Percentiles rank a stretch among this genome's conserved stretches.
Evolutionary conservation across 2,888 invertebrate genomes (phyloP).

Genomic region (Liposcelis brunnea): DNA sequence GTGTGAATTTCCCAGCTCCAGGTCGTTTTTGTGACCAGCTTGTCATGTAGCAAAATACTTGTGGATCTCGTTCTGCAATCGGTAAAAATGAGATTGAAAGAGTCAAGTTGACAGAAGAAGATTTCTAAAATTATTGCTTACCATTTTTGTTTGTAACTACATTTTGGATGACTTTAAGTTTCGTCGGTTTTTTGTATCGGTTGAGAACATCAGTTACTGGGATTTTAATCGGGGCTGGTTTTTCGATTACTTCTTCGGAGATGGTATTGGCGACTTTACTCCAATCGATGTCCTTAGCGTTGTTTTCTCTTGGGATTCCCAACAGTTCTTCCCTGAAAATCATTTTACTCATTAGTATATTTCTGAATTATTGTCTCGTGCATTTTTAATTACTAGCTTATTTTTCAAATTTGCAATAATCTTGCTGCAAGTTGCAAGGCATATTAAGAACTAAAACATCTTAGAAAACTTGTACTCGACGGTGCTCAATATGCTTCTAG

Average conservation of each 20-base stretch:
- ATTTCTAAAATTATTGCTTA: neutral
- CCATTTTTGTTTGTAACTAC: conserved; percentile 3
- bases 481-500: no score
- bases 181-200: conserved; percentile 40
- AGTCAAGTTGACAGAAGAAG: neutral
- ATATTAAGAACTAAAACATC: neutral
- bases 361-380: no score
- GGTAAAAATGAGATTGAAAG: conserved; percentile 13
- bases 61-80: conserved; percentile 61
- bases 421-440: neutral
- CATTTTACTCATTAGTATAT: no score
- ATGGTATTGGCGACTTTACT: conserved; percentile 52
- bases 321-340: conserved; percentile 60
- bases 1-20: conserved; percentile 71
- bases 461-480: neutral
- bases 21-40: conserved; percentile 92
- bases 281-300: conserved; percentile 78
- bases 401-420: no score
- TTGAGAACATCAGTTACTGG: conserved; percentile 53
- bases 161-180: conserved; percentile 20
- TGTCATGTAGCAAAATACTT: conserved; percentile 87
- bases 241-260: conserved; percentile 24
- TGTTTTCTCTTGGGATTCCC: conserved; percentile 66
- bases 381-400: no score
- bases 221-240: conserved; percentile 38